Evolutionary conservation across 37 sponge, comb jelly and placozoan genomes (phyloP).

Genomic region (Aphrocallistes beatrix): DNA sequence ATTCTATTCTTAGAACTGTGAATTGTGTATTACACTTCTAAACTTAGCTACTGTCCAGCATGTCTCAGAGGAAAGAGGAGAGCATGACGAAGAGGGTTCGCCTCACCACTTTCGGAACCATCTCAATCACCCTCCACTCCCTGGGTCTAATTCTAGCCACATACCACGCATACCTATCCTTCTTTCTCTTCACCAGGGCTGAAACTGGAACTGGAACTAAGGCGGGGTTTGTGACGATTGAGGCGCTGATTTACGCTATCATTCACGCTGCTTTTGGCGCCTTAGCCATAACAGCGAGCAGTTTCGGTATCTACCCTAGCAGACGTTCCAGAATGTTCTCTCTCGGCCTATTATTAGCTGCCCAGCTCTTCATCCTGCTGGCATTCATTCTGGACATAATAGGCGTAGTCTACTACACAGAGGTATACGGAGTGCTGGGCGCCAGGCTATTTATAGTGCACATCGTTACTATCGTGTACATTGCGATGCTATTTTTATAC

Average conservation of each 20-base stretch:
- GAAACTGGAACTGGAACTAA: neutral
- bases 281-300: neutral
- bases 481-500: neutral
- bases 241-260: neutral
- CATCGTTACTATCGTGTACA: neutral
- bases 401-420: neutral
- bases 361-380: neutral
- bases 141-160: neutral
- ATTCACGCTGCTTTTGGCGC: neutral
- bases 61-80: neutral
- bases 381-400: neutral
- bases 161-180: constrained; percentile 14
- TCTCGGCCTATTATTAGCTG: neutral
- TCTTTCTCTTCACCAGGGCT: neutral
- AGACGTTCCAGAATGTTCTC: neutral
- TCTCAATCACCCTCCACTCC: neutral
- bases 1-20: too few relatives aligned
- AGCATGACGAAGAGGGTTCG: neutral
- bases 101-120: neutral
- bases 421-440: neutral
- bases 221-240: neutral
- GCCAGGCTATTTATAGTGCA: neutral
- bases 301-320: neutral
- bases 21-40: too few relatives aligned
- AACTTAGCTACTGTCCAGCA: too few relatives aligned